Percentiles rank a stretch among this genome's conserved stretches.
Evolutionary conservation across 2,888 invertebrate species (phyloP).

Genomic region (Limnephilus rhombicus): DNA sequence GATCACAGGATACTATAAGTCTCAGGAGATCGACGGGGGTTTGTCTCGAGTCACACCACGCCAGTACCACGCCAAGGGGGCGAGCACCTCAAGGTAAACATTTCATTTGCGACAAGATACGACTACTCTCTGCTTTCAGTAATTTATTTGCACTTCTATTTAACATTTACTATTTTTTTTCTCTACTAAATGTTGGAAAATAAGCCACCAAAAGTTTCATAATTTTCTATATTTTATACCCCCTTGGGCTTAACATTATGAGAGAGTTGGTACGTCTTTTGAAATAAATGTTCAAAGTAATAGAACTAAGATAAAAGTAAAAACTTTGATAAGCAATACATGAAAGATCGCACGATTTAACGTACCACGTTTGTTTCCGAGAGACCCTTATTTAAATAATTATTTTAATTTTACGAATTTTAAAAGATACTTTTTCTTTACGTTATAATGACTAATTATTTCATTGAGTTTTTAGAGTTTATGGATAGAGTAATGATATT

Average conservation of each 20-base stretch:
- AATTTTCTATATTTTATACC: not conserved
- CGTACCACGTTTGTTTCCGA: not conserved
- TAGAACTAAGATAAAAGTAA: not conserved
- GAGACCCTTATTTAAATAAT: too few species aligned
- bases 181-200: not conserved
- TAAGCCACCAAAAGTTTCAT: not conserved
- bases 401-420: not conserved
- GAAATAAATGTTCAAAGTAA: not conserved
- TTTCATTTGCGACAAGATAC: slow-evolving; percentile 12
- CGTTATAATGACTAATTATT: not conserved
- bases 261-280: not conserved
- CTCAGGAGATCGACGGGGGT: slow-evolving; percentile 3
- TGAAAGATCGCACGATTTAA: not conserved
- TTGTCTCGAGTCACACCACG: not conserved
- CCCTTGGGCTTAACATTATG: not conserved
- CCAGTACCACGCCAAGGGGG: slow-evolving; percentile 48
- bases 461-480: not conserved
- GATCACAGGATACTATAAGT: not conserved
- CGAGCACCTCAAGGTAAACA: slow-evolving; percentile 59
- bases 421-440: too few species aligned
- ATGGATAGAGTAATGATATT: not conserved
- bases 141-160: not conserved
- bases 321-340: not conserved
- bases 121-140: slow-evolving; percentile 2
- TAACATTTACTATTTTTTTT: not conserved